Evolutionary conservation across 2,888 invertebrate species (phyloP), one percentile per base, ranked within the genome.

Genomic region (Thumatha senex): DNA sequence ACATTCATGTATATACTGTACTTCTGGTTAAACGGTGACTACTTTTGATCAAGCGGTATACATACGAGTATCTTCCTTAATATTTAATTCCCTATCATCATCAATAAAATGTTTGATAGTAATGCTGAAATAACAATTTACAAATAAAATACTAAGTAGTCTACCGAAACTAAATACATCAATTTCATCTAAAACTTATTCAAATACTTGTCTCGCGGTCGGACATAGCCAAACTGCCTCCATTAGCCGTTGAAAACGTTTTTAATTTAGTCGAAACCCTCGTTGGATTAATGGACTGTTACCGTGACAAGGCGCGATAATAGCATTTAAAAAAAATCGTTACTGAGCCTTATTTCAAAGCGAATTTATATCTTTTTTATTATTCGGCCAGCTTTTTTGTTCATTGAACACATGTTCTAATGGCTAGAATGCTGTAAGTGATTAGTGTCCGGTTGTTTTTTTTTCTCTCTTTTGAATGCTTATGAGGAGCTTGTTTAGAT

Each of bases 191-290:
- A 42, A 54, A 62, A 47, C 50, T 42, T 42, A 44, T 56, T 54
- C 48, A 48, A 58, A 56, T 35, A 36, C 40, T 49, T 45, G 54
- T 58, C 53, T 43, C 56, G 49, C 15, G 48, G 43, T 55, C 64
- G 66, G 72, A 71, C 58, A 55, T 58, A 60, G 57, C 42, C 45
- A 45, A 70, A 70, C 63, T 61, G 72, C 54, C 58, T 45, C 68
- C 73, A 71, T 76, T 75, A 73, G 66, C 62, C 47, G 54, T 56
- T 58, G 46, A 54, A 63, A 73, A 61, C 60, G 65, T 63, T 74
- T 72, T 74, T 72, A 72, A 74, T 72, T 70, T 65, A 57, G 55
- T 61, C 57, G 51, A 61, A 63, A 70, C 70, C 72, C 74, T 70
- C 59, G 63, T 70, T 55, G 63, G 54, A 64, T 61, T 67, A 71